Evolutionary conservation across 2,113 vertebrate species (phyloP).

Genomic region (Polypterus senegalus): DNA sequence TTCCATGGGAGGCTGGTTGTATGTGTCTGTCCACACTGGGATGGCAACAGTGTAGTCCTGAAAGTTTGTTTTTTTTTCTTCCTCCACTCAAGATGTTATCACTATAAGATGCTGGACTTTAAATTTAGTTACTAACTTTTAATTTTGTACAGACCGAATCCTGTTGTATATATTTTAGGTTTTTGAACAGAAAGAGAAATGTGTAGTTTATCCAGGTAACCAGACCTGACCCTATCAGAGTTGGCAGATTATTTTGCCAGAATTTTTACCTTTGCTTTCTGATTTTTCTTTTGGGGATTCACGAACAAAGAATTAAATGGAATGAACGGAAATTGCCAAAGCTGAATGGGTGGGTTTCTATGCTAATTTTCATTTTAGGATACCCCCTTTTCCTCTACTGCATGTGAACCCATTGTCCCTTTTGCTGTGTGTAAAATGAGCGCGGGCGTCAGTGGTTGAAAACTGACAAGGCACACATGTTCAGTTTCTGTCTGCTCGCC

Average conservation of each 20-base stretch:
- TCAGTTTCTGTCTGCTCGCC: no score
- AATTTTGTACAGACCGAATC: conserved; percentile 32
- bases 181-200: conserved; percentile 28
- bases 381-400: no score
- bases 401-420: no score
- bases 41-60: conserved; percentile 7
- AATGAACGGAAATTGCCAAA: no score
- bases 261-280: neutral
- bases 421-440: no score
- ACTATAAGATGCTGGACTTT: conserved; percentile 37
- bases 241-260: neutral
- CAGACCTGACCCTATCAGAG: neutral
- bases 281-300: neutral
- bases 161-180: conserved; percentile 39
- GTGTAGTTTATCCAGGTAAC: conserved; percentile 28
- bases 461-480: no score
- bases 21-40: neutral
- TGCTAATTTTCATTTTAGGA: no score
- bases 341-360: no score
- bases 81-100: conserved; percentile 34
- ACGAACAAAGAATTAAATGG: no score
- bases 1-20: neutral
- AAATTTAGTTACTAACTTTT: conserved; percentile 33
- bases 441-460: no score
- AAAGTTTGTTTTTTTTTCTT: conserved; percentile 32